Percentiles rank a stretch among this genome's conserved stretches.
Conservation (phyloP, 1,140 invertebrate species). For the Artemia franciscana region DNA sequence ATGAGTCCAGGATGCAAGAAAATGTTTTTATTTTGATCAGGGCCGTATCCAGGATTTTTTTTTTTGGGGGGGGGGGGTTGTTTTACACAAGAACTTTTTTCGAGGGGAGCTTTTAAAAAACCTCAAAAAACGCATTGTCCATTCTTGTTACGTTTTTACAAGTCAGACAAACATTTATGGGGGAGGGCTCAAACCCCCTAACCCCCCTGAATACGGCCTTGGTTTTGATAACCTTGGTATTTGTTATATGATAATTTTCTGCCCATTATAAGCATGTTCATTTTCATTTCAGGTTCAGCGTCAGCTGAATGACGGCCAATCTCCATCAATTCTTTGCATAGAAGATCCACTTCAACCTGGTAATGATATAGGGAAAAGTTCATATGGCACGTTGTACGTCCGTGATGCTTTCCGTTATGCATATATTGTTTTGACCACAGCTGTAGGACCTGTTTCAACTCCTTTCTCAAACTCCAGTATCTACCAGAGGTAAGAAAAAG, state of each 20-base stretch:
- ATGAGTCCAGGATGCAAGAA: background rate
- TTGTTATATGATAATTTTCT: too few relatives aligned
- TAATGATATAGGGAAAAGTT: slow-evolving; percentile 90
- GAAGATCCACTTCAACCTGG: slow-evolving; percentile 87
- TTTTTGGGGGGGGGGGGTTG: too few relatives aligned
- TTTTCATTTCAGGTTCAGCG: slow-evolving; percentile 34
- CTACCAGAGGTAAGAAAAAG: background rate
- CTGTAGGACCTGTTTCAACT: slow-evolving; percentile 26
- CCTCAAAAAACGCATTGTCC: too few relatives aligned
- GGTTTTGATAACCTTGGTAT: too few relatives aligned
- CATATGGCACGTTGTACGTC: slow-evolving; percentile 68
- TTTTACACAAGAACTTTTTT: background rate
- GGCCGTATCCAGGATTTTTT: too few relatives aligned
- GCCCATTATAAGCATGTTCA: too few relatives aligned
- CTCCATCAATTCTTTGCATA: slow-evolving; percentile 79
- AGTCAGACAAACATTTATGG: too few relatives aligned
- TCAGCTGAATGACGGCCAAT: slow-evolving; percentile 76
- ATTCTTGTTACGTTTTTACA: too few relatives aligned
- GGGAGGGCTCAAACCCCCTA: too few relatives aligned
- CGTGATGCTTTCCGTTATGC: slow-evolving; percentile 89
- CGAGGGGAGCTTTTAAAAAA: background rate
- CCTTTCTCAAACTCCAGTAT: background rate
- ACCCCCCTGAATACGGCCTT: too few relatives aligned
- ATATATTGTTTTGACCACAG: slow-evolving; percentile 57
- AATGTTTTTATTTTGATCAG: background rate